Evolutionary conservation across 1,140 invertebrate species (phyloP).

Genomic region (Tetramorium parvispinum): DNA sequence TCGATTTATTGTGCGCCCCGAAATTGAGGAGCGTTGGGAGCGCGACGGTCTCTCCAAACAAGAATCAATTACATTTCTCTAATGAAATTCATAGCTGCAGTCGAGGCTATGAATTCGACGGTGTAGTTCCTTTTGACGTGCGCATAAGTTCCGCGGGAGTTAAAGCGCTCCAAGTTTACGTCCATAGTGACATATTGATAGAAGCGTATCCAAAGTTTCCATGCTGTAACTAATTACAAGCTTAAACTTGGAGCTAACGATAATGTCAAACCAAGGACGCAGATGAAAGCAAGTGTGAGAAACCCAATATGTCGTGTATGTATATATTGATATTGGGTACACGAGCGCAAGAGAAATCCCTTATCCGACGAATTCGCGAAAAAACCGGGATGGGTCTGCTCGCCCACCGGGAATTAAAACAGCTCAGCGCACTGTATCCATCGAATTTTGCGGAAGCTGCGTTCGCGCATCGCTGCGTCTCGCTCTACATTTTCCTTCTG

Average conservation of each 20-base stretch:
- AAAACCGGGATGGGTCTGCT: neutral
- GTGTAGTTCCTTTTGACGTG: neutral
- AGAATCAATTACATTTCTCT: neutral
- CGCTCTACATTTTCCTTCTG: constrained; percentile 35
- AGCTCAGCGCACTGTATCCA: constrained; percentile 48
- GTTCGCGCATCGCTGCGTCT: constrained; percentile 2
- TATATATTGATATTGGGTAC: neutral
- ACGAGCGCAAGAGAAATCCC: constrained; percentile 25
- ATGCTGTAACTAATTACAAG: constrained; percentile 41
- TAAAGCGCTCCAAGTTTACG: constrained; percentile 26
- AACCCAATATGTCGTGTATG: neutral
- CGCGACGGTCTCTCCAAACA: neutral
- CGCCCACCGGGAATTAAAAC: constrained; percentile 47
- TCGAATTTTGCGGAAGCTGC: constrained; percentile 50
- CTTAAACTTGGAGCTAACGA: constrained; percentile 32
- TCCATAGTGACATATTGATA: constrained; percentile 47
- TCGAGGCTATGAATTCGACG: neutral
- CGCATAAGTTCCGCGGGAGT: constrained; percentile 6
- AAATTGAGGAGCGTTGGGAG: neutral
- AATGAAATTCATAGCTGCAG: neutral
- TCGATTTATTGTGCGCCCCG: neutral
- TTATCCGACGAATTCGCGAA: constrained; percentile 17
- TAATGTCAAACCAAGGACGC: constrained; percentile 22
- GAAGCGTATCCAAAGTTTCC: constrained; percentile 24
- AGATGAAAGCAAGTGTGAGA: neutral